Conservation (phyloP, 2,113 vertebrate genomes). For the Phyllostomus discolor region DNA sequence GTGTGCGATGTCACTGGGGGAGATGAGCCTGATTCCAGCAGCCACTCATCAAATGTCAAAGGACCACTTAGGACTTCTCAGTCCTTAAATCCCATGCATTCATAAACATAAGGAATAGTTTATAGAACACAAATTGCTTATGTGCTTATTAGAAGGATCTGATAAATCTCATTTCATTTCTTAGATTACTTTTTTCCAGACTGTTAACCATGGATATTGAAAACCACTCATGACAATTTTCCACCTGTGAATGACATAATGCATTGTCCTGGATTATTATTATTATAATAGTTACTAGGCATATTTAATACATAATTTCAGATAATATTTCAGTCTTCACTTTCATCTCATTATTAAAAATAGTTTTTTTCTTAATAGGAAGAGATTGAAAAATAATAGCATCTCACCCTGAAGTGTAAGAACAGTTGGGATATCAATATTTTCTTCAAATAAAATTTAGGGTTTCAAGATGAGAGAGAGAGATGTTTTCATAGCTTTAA, state of each 20-base stretch:
- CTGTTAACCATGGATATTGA: neutral
- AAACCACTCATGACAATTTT: neutral
- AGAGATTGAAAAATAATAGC: neutral
- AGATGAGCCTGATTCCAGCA: neutral
- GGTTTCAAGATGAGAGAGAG: neutral
- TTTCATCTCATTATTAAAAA: neutral
- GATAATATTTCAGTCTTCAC: neutral
- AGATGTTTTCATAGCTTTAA: neutral
- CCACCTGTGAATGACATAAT: neutral
- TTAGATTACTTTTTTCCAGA: neutral
- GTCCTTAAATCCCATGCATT: neutral
- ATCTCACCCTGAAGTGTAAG: neutral
- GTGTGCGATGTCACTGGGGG: neutral
- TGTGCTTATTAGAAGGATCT: neutral
- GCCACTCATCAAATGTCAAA: neutral
- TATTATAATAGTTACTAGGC: neutral
- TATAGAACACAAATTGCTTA: neutral
- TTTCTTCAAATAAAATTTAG: neutral
- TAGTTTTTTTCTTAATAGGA: neutral
- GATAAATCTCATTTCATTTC: neutral
- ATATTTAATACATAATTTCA: conserved; percentile 12
- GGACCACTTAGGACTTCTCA: neutral
- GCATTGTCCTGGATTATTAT: neutral
- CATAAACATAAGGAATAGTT: neutral
- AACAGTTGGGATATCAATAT: neutral